Percentiles rank a stretch among this genome's conserved stretches.
phyloP scores from a whole-genome alignment of 2,113 vertebrate genomes.

The Riparia riparia region DNA sequence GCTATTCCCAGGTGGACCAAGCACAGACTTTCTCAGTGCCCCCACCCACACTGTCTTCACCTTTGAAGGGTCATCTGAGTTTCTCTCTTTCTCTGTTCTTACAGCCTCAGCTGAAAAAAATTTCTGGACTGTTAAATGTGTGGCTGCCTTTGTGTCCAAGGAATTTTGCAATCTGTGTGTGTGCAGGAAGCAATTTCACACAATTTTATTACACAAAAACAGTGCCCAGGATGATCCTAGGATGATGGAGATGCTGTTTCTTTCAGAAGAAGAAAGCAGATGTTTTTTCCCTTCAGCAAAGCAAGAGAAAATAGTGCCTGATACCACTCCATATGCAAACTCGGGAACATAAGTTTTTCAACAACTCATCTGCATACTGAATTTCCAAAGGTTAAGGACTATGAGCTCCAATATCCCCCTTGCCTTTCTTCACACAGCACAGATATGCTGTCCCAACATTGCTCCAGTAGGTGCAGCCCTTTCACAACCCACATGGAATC shows the following conservation, averaged over 20 bases:
- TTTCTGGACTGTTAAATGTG: neutral
- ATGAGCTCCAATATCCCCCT: neutral
- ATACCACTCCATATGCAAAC: neutral
- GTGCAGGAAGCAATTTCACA: neutral
- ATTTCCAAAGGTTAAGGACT: neutral
- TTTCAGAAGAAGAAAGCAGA: neutral
- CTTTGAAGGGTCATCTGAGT: neutral
- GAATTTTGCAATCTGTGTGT: neutral
- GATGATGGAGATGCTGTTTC: neutral
- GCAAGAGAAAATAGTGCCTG: neutral
- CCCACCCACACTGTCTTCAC: neutral
- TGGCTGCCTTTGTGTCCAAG: neutral
- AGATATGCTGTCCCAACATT: neutral
- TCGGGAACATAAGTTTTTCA: neutral
- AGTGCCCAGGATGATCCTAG: neutral
- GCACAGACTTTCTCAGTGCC: neutral
- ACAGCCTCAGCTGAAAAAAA: neutral
- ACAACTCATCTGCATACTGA: rapidly evolving
- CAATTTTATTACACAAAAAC: neutral
- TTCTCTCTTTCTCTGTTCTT: neutral
- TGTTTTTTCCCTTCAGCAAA: neutral
- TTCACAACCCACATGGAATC: neutral
- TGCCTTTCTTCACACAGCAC: neutral
- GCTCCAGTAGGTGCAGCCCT: rapidly evolving
- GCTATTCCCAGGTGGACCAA: neutral